Evolutionary conservation across 2,113 vertebrate species (phyloP), one percentile per base, ranked within the genome.

Genomic region (Spilogale gracilis): DNA sequence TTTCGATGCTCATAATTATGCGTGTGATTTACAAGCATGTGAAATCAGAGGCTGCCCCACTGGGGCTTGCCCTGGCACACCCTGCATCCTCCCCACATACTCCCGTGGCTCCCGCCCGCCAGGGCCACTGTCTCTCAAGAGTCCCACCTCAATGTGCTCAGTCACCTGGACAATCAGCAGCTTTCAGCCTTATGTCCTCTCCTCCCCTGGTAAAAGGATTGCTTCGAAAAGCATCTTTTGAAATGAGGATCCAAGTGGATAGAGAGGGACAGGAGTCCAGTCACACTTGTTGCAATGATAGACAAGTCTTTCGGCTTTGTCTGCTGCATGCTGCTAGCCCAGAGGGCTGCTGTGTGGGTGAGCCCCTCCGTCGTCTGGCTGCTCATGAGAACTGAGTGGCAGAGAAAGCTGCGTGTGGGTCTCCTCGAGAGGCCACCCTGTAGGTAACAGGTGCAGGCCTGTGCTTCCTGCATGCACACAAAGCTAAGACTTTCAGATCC

Each of bases 91-190:
- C 45, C 45, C 61, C 86, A 80, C 78, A 95, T 79, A 86, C 87
- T 78, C 60, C 63, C 63, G 52, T 52, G 79, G 86, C 73, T 89
- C 71, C 67, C 0, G 0, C 56, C 45, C 23, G 54, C 87, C 32
- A 6, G 1, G 63, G 86, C 74, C 12, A 38, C 61, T 87, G 74
- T 94, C 83, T 92, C 87, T 92, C 90, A 74, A 97, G 96, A 95
- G 83, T 43, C 43, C 38, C 32, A 30, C 81, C 88, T 97, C 97
- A 97, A 91, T 97, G 95, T 94, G 65, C 73, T 97, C 96, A 96
- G 95, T 97, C 96, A 98, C 89, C 95, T 79, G 11, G 89, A 97
- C 96, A 97, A 95, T 91, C 93, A 50, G 92, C 89, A 97, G 95
- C 93, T 96, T 97, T 97, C 95, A 96, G 79, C 93, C 61, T 54